phyloP scores from a whole-genome alignment of 2,888 invertebrate species.

The Acleris holmiana region DNA sequence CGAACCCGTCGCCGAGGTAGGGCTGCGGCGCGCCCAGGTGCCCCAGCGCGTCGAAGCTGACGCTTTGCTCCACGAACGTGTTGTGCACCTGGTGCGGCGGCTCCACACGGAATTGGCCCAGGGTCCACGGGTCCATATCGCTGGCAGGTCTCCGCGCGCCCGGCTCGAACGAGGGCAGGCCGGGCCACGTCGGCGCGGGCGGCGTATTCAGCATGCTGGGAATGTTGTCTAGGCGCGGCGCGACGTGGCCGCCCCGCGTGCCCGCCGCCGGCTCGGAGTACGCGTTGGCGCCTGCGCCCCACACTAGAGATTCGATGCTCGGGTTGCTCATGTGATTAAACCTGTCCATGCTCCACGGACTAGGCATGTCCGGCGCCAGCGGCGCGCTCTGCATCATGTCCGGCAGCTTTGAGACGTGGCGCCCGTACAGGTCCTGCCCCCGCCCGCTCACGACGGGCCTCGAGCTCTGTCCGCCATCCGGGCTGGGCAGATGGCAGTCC shows the following conservation, averaged over 20 bases:
- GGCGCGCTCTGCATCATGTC: constrained; percentile 60
- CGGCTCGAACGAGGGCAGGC: constrained; percentile 64
- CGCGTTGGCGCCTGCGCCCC: constrained; percentile 56
- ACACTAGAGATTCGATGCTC: constrained; percentile 69
- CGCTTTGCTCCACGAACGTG: constrained; percentile 71
- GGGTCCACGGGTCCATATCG: constrained; percentile 69
- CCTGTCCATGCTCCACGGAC: constrained; percentile 66
- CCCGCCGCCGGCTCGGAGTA: constrained; percentile 41
- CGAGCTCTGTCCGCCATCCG: constrained; percentile 62
- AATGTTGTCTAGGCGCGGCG: constrained; percentile 54
- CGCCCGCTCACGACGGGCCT: constrained; percentile 52
- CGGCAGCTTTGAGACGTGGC: constrained; percentile 59
- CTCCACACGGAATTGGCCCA: constrained; percentile 74
- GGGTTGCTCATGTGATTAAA: constrained; percentile 57
- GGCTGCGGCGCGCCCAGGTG: constrained; percentile 59
- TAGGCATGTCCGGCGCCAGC: constrained; percentile 56
- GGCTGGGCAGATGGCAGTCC: constrained; percentile 73
- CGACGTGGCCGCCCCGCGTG: constrained; percentile 43
- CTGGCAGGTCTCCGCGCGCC: constrained; percentile 57
- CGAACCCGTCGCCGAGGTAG: constrained; percentile 70
- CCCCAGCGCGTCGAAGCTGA: constrained; percentile 69
- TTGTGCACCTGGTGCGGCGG: constrained; percentile 70
- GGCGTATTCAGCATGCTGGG: constrained; percentile 66
- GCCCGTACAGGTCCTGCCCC: constrained; percentile 62
- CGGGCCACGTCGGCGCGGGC: constrained; percentile 66